Evolutionary conservation across 2,888 invertebrate species (phyloP), one percentile per base, ranked within the genome.

Genomic region (Dilophus febrilis): DNA sequence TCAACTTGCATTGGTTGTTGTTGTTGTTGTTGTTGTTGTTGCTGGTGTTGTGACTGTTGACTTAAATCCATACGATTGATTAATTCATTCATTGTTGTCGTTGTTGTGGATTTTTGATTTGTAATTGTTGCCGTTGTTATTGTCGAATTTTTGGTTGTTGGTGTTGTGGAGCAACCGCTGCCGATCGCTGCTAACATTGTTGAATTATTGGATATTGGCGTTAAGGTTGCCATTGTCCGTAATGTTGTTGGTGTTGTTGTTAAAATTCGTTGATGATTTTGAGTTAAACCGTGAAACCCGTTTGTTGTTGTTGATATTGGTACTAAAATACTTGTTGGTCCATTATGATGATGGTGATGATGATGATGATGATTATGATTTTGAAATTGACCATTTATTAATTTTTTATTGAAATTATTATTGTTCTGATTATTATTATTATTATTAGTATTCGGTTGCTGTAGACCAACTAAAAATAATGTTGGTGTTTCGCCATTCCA

Each of bases 401-500:
- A 22, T 22, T 22, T 22, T 22, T 22, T 22, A 22, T 4, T 22
- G n/a, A n/a, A n/a, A n/a, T n/a, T n/a, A n/a, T n/a, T n/a, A n/a
- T n/a, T n/a, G n/a, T n/a, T n/a, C 38, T 58, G 61, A 47, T 70
- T 68, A 5, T 66, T 67, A 49, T 67, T 68, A 3, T 66, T 50
- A 16, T 68, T 45, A 42, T 68, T 68, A 42, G 60, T 62, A 33
- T 47, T 45, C 6, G 63, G 55, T 46, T 60, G 55, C 33, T 53
- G 66, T 40, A 70, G 64, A 19, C 69, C 66, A 37, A 71, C 56
- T 41, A 71, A 58, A 41, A 71, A 64, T 37, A 70, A 56, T 2
- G 71, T 67, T 38, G 70, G 68, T 22, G 22, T 22, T 30, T 66
- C 70, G 33, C 76, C 72, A 53, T 77, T 77, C 49, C 79, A 66